Percentiles rank a stretch among this genome's conserved stretches.
phyloP scores from a whole-genome alignment of 2,113 vertebrate species.

The Apus apus region DNA sequence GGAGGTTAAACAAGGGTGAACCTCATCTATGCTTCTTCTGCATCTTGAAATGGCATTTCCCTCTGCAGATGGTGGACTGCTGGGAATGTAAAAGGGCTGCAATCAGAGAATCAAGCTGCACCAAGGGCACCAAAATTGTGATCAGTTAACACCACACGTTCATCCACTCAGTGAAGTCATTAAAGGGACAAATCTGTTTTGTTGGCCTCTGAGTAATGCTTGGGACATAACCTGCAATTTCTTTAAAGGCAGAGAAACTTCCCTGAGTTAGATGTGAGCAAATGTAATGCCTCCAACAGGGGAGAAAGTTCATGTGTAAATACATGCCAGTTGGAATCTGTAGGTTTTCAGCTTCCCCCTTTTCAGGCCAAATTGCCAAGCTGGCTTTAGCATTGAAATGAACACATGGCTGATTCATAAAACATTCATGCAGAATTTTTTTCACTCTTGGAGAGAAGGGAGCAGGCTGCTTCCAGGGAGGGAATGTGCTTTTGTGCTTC shows the following conservation, averaged over 20 bases:
- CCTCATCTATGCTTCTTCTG: neutral
- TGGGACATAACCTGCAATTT: neutral
- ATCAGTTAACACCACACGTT: neutral
- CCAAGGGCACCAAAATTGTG: neutral
- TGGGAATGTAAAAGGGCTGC: conserved; percentile 25
- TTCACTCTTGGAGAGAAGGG: conserved; percentile 32
- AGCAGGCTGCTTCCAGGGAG: conserved; percentile 32
- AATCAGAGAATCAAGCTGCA: conserved; percentile 34
- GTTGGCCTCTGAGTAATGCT: neutral
- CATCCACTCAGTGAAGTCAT: neutral
- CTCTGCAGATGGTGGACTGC: conserved; percentile 17
- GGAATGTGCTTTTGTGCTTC: conserved; percentile 44
- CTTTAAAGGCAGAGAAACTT: conserved; percentile 31
- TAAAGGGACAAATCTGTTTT: conserved; percentile 4
- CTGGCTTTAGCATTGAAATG: conserved; percentile 35
- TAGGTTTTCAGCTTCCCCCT: conserved; percentile 18
- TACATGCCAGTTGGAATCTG: neutral
- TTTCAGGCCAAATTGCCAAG: conserved; percentile 44
- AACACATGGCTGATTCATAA: conserved; percentile 53
- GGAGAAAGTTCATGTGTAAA: neutral
- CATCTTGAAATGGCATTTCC: conserved; percentile 10
- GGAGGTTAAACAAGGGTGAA: conserved; percentile 20
- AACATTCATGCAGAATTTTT: conserved; percentile 39
- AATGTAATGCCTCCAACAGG: neutral
- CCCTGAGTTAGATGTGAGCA: neutral